Conservation (phyloP, 2,113 vertebrate species). For the Saccopteryx leptura region DNA sequence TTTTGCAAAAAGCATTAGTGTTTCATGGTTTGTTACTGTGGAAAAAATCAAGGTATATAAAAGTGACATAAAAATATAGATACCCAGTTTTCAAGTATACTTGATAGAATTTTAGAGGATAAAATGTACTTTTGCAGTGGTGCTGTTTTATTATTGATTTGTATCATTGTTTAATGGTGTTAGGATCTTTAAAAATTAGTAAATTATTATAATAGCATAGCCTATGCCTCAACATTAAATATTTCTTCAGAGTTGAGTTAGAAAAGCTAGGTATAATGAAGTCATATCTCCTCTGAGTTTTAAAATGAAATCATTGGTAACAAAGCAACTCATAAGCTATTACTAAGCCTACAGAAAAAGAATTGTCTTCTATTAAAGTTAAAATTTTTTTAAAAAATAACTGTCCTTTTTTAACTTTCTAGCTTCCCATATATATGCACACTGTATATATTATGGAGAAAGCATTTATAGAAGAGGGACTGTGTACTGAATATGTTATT, state of each 20-base stretch:
- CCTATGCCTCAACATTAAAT: constrained; percentile 5
- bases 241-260: constrained; percentile 47
- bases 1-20: not conserved
- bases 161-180: constrained; percentile 9
- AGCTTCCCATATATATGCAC: not conserved
- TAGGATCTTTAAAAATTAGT: constrained; percentile 36
- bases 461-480: not conserved
- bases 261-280: constrained; percentile 28
- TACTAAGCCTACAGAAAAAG: not conserved
- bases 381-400: not conserved
- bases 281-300: constrained; percentile 32
- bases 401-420: not conserved
- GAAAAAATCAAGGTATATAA: constrained; percentile 33
- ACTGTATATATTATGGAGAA: not conserved
- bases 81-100: constrained; percentile 30
- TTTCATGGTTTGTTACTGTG: constrained; percentile 16
- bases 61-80: constrained; percentile 23
- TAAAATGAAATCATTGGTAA: constrained; percentile 53
- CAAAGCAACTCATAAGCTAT: constrained; percentile 45
- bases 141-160: constrained; percentile 50
- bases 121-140: not conserved
- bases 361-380: not conserved
- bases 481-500: not conserved
- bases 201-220: constrained; percentile 23
- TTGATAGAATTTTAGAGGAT: constrained; percentile 12